Conservation (phyloP, 2,113 vertebrate species). For the Erinaceus europaeus region DNA sequence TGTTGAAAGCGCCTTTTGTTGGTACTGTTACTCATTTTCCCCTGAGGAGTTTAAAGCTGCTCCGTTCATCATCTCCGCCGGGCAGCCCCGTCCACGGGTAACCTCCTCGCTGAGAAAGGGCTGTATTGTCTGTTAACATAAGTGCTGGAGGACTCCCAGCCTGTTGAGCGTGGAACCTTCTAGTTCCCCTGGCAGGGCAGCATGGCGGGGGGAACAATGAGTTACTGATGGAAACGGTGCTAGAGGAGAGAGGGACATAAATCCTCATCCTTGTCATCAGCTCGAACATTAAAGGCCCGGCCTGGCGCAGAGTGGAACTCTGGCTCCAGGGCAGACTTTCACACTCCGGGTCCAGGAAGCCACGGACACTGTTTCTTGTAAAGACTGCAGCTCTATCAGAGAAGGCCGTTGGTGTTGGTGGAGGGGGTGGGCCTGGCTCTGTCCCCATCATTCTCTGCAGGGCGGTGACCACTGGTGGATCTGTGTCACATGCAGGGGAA, state of each 20-base stretch:
- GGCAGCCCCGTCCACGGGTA: background rate
- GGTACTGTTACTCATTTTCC: background rate
- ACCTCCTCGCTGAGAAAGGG: background rate
- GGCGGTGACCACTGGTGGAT: constrained; percentile 39
- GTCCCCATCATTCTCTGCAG: constrained; percentile 39
- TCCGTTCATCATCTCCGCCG: background rate
- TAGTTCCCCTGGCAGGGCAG: background rate
- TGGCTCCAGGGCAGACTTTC: constrained; percentile 78
- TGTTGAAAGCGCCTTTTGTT: background rate
- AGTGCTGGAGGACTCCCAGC: background rate
- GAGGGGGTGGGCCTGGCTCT: constrained; percentile 39
- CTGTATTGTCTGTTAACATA: background rate
- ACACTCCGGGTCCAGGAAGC: constrained; percentile 78
- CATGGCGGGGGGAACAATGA: constrained; percentile 50
- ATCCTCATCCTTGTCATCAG: constrained; percentile 73
- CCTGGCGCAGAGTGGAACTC: constrained; percentile 74
- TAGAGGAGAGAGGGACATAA: constrained; percentile 73
- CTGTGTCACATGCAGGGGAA: constrained; percentile 53
- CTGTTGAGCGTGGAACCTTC: background rate
- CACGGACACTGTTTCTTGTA: constrained; percentile 75
- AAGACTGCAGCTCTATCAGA: constrained; percentile 58
- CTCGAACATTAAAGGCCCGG: constrained; percentile 72
- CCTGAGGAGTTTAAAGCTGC: background rate
- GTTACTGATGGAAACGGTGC: constrained; percentile 75
- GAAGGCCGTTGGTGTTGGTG: constrained; percentile 23